Conservation (phyloP, 2,888 invertebrate species). For the Ceratothoa steindachneri region DNA sequence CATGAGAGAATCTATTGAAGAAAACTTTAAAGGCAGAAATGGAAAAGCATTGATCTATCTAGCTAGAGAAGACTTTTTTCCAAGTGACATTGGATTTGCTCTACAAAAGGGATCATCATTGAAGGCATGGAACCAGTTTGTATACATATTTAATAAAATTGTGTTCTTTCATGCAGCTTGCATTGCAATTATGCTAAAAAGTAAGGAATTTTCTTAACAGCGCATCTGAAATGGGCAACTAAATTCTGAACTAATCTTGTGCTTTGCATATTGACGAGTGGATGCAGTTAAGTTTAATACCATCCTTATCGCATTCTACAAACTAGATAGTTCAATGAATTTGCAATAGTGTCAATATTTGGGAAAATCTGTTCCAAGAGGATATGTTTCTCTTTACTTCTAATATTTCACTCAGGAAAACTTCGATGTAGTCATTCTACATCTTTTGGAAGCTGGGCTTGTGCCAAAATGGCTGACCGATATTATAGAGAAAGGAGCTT, state of each 20-base stretch:
- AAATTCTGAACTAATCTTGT: too few relatives aligned
- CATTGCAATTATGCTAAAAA: too few relatives aligned
- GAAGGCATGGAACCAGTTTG: slow-evolving; percentile 20
- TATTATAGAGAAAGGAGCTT: slow-evolving; percentile 19
- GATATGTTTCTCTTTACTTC: too few relatives aligned
- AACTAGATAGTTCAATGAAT: too few relatives aligned
- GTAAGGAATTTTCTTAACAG: too few relatives aligned
- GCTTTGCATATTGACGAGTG: too few relatives aligned
- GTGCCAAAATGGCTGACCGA: slow-evolving; percentile 29
- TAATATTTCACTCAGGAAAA: neutral
- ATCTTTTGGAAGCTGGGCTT: slow-evolving; percentile 31
- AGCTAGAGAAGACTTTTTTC: slow-evolving; percentile 31
- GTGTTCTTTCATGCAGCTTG: too few relatives aligned
- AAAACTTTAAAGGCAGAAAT: slow-evolving; percentile 28
- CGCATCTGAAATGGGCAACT: too few relatives aligned
- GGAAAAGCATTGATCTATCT: slow-evolving; percentile 34
- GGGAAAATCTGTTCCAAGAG: too few relatives aligned
- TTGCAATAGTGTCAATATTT: too few relatives aligned
- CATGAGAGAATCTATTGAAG: slow-evolving; percentile 35
- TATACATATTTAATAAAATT: neutral
- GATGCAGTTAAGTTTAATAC: too few relatives aligned
- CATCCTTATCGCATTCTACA: too few relatives aligned
- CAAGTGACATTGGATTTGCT: slow-evolving; percentile 25
- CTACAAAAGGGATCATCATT: slow-evolving; percentile 30
- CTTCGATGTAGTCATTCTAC: slow-evolving; percentile 21